Conservation (phyloP, 2,888 invertebrate genomes). For the Periphyllus acericola region DNA sequence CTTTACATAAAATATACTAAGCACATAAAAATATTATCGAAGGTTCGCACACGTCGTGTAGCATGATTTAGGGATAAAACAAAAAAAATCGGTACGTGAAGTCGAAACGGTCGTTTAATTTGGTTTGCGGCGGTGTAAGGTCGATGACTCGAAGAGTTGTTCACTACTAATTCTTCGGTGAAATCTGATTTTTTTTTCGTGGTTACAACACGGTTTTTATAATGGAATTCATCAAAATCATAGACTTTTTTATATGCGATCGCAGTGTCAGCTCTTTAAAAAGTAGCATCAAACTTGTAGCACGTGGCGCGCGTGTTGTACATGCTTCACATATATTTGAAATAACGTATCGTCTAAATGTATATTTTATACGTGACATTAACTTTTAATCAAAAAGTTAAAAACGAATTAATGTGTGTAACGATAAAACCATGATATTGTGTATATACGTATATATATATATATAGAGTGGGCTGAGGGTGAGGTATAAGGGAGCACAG, state of each 20-base stretch:
- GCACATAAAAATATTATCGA: neutral
- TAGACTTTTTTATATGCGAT: too few species aligned
- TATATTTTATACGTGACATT: conserved; percentile 20
- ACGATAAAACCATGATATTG: conserved; percentile 2
- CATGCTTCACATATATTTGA: neutral
- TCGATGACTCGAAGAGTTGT: too few species aligned
- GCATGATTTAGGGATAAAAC: neutral
- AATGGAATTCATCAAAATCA: too few species aligned
- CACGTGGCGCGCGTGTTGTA: neutral
- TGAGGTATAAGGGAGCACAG: neutral
- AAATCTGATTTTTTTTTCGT: too few species aligned
- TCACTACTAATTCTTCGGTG: too few species aligned
- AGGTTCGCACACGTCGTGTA: neutral
- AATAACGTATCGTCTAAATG: neutral
- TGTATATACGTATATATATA: neutral
- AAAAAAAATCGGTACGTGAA: neutral
- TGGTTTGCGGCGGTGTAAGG: too few species aligned
- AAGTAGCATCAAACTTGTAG: neutral
- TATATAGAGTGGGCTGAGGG: neutral
- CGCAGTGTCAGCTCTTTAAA: too few species aligned
- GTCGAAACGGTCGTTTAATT: neutral
- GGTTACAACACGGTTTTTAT: too few species aligned
- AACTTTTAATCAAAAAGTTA: conserved; percentile 51
- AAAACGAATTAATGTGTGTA: conserved; percentile 41
- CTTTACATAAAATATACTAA: neutral